These are phyloP conservation scores for Apaloderma vittatum DNA, from an alignment of 2,113 vertebrate genomes.

Conservation along the genomic window DNA sequence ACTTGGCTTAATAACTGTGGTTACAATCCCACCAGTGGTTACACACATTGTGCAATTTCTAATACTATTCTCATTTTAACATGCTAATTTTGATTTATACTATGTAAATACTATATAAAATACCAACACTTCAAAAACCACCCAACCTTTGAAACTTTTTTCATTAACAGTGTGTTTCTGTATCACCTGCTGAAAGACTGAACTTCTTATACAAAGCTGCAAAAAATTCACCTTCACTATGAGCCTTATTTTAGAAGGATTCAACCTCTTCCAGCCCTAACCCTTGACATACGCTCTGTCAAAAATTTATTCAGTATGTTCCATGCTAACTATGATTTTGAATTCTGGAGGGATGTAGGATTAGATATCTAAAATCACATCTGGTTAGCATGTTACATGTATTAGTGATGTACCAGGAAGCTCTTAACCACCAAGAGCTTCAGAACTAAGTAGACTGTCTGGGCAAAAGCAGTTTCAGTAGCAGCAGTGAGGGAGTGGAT, in stretches of 20 bases:
- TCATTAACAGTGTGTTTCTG: not conserved
- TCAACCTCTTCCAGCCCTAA: not conserved
- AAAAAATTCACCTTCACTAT: not conserved
- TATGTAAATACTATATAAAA: not conserved
- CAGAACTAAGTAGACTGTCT: not conserved
- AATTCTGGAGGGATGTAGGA: not conserved
- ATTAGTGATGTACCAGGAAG: not conserved
- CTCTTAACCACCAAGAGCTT: not conserved
- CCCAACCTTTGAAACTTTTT: not conserved
- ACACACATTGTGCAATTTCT: not conserved
- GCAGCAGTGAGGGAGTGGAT: accelerated
- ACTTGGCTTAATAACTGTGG: not conserved
- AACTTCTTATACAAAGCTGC: not conserved
- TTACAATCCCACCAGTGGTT: not conserved
- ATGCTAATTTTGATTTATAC: not conserved
- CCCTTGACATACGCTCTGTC: not conserved
- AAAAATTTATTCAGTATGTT: not conserved
- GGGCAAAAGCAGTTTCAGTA: not conserved
- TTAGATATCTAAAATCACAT: not conserved
- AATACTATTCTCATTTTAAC: not conserved
- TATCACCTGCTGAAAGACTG: not conserved
- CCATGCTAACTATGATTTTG: not conserved
- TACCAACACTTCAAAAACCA: not conserved
- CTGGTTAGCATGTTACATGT: not conserved
- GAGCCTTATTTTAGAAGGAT: not conserved